Evolutionary conservation across 2,113 vertebrate species (phyloP).

Genomic region (Herpailurus yagouaroundi): DNA sequence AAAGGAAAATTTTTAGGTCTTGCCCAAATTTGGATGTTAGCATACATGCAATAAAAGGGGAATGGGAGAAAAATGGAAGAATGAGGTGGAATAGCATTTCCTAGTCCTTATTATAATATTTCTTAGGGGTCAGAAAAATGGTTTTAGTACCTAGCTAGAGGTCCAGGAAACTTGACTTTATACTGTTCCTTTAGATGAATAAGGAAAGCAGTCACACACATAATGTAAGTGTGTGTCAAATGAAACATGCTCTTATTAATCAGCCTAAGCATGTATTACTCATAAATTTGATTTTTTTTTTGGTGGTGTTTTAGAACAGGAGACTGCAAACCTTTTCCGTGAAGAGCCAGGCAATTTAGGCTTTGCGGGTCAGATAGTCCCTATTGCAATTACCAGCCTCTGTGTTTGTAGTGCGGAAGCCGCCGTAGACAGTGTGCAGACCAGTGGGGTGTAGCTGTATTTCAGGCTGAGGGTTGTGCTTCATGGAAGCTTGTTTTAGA

Average conservation of each 20-base stretch:
- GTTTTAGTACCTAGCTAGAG: neutral
- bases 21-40: neutral
- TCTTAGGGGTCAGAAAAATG: neutral
- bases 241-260: neutral
- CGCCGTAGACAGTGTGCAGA: neutral
- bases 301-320: neutral
- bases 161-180: neutral
- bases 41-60: neutral
- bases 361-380: neutral
- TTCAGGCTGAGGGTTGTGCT: neutral
- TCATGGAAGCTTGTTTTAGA: neutral
- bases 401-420: neutral
- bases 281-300: neutral
- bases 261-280: neutral
- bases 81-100: neutral
- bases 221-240: neutral
- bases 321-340: neutral
- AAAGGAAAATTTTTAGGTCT: slow-evolving; percentile 19
- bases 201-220: neutral
- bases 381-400: neutral
- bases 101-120: neutral
- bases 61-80: neutral
- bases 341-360: neutral
- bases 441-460: neutral
- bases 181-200: neutral